A percentile compares a stretch with the other conserved stretches of the same genome.
These are phyloP conservation scores for Naja naja DNA, from an alignment of 2,113 vertebrate species.

Conservation along the genomic window DNA sequence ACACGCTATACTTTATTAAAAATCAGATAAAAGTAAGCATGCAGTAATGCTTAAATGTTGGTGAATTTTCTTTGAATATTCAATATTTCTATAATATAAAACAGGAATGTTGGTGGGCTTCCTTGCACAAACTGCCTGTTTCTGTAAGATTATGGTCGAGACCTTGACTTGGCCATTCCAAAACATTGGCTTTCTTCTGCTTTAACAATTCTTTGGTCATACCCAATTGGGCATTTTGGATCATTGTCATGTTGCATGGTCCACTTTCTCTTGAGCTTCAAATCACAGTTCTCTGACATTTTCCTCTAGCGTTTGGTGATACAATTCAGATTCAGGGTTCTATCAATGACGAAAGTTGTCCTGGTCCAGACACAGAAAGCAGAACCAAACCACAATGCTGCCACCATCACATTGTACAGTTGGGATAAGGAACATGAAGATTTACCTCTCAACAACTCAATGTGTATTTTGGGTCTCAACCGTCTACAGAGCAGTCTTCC, in stretches of 20 bases:
- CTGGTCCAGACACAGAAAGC: neutral
- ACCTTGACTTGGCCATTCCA: neutral
- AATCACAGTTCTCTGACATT: neutral
- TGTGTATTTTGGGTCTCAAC: neutral
- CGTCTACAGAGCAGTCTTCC: neutral
- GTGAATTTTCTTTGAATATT: neutral
- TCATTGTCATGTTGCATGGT: neutral
- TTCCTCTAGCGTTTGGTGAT: neutral
- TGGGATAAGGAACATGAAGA: neutral
- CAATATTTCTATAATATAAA: neutral
- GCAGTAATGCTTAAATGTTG: neutral
- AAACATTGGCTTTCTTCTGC: neutral
- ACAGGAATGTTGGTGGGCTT: neutral
- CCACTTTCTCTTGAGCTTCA: neutral
- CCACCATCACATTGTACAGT: neutral
- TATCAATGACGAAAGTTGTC: neutral
- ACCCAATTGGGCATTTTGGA: neutral
- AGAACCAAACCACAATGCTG: neutral
- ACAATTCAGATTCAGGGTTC: neutral
- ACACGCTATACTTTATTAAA: neutral
- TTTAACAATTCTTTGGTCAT: neutral
- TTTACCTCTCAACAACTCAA: neutral
- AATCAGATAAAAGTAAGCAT: neutral
- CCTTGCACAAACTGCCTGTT: neutral
- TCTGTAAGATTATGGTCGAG: neutral